These are phyloP conservation scores for Eulemur coronatus DNA, from an alignment of 2,797 vertebrate species.

Conservation along the genomic window DNA sequence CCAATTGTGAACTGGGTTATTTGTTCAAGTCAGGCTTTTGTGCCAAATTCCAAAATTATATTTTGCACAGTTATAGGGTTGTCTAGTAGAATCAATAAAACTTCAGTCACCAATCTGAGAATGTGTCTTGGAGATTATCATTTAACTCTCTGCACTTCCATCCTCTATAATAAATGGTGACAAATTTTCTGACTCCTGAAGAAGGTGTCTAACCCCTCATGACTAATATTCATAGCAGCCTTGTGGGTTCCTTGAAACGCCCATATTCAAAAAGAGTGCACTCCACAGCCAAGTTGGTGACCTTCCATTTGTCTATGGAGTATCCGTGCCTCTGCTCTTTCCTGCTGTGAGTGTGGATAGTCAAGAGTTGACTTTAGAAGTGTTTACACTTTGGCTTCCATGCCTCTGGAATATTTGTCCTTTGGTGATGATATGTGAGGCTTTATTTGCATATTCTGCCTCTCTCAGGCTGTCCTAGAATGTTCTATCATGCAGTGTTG, in stretches of 20 bases:
- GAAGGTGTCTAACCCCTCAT: neutral
- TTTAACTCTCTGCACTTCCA: neutral
- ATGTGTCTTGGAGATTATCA: neutral
- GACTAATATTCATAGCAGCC: neutral
- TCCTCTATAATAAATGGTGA: neutral
- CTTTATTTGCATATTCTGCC: neutral
- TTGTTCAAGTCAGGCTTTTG: neutral
- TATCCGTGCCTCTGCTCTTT: neutral
- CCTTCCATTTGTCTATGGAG: neutral
- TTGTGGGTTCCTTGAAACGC: neutral
- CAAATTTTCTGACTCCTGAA: neutral
- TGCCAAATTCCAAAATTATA: neutral
- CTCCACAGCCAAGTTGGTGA: neutral
- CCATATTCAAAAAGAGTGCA: neutral
- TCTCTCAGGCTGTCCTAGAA: neutral
- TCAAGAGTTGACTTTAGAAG: neutral
- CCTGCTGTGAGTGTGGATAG: neutral
- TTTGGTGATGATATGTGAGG: neutral
- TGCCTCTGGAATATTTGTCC: neutral
- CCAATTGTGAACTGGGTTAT: neutral
- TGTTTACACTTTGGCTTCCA: neutral
- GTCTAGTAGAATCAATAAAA: neutral
- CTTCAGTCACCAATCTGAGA: neutral
- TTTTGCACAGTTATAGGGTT: neutral
- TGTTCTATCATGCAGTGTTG: fast-evolving